phyloP scores from a whole-genome alignment of 2,888 invertebrate genomes.

The Lasioglossum lativentre region DNA sequence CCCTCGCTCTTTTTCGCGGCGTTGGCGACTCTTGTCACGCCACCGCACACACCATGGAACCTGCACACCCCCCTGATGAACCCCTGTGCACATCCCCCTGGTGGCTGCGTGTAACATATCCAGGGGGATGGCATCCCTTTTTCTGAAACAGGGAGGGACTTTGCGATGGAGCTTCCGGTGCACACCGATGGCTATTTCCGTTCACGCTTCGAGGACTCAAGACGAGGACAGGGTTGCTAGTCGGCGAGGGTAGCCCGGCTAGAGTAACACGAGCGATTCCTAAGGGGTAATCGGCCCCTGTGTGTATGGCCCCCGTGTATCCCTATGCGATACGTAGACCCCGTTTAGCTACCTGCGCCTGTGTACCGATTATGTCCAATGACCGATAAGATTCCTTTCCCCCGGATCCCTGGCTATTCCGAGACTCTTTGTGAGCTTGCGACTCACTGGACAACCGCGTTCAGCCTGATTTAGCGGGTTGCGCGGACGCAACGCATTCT shows the following conservation, averaged over 20 bases:
- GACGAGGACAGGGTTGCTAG: constrained; percentile 14
- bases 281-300: constrained; percentile 61
- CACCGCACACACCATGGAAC: constrained; percentile 37
- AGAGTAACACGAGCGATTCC: constrained; percentile 24
- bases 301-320: constrained; percentile 42
- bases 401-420: constrained; percentile 41
- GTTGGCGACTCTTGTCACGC: constrained; percentile 64
- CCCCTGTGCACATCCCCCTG: not conserved
- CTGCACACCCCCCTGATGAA: constrained; percentile 15
- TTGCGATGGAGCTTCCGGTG: constrained; percentile 62
- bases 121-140: constrained; percentile 32
- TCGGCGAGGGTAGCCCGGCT: constrained; percentile 13
- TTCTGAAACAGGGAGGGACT: constrained; percentile 29
- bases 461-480: constrained; percentile 43
- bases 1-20: constrained; percentile 52
- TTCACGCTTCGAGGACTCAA: constrained; percentile 61
- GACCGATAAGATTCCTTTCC: constrained; percentile 48
- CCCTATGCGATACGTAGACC: not conserved
- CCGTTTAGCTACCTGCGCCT: constrained; percentile 1
- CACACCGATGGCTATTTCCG: constrained; percentile 73
- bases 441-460: constrained; percentile 18
- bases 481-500: constrained; percentile 23
- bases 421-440: constrained; percentile 36
- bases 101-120: not conserved
- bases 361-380: constrained; percentile 54